Conservation (phyloP, 1,140 invertebrate genomes). For the Cylas formicarius region DNA sequence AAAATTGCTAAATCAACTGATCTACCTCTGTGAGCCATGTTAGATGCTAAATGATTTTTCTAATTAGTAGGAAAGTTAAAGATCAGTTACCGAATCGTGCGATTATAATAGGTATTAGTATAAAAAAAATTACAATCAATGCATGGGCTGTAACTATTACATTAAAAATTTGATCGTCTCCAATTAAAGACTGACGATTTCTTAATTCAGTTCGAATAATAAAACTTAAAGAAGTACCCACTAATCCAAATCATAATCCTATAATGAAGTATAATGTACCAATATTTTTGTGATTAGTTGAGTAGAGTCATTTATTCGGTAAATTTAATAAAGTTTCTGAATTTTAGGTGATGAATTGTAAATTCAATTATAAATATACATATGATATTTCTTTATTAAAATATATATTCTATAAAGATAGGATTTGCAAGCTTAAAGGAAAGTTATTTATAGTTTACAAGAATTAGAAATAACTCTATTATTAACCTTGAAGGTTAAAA, state of each 20-base stretch:
- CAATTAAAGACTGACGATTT: constrained; percentile 51
- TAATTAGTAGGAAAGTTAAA: constrained; percentile 48
- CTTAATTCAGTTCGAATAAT: constrained; percentile 63
- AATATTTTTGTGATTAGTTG: constrained; percentile 73
- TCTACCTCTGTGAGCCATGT: constrained; percentile 49
- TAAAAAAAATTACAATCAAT: constrained; percentile 75
- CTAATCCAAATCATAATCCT: constrained; percentile 56
- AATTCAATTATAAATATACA: constrained; percentile 49
- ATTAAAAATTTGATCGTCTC: constrained; percentile 65
- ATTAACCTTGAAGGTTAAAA: constrained; percentile 53
- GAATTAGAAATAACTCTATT: constrained; percentile 46
- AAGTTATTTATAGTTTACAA: constrained; percentile 39
- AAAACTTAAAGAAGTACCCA: constrained; percentile 56
- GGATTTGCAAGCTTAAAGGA: constrained; percentile 49
- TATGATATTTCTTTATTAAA: constrained; percentile 45
- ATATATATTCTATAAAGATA: constrained; percentile 41
- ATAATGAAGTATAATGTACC: constrained; percentile 68
- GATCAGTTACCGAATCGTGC: constrained; percentile 71
- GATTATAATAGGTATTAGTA: constrained; percentile 71
- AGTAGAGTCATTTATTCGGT: constrained; percentile 51
- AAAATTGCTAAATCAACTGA: constrained; percentile 63
- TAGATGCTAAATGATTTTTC: constrained; percentile 49
- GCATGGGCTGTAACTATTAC: constrained; percentile 63
- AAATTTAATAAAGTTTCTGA: constrained; percentile 51
- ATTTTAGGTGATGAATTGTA: constrained; percentile 51